A percentile compares a stretch with the other conserved stretches of the same genome.
These are phyloP conservation scores for Hycleus phaleratus DNA, from an alignment of 1,140 invertebrate species.

Conservation along the genomic window DNA sequence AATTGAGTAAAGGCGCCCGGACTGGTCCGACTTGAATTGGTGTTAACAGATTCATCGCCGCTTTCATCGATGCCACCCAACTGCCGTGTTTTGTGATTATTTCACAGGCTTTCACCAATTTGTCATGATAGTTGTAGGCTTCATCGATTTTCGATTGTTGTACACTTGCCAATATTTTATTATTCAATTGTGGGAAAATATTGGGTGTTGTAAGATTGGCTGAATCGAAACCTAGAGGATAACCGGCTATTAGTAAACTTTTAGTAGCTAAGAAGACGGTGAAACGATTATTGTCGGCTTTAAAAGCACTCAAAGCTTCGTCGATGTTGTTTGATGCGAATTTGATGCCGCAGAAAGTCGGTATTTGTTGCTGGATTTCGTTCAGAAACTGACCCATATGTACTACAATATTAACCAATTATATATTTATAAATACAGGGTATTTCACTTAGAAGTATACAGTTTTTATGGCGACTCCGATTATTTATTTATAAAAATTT, in stretches of 20 bases:
- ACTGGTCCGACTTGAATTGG: conserved; percentile 52
- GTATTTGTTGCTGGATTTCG: conserved; percentile 50
- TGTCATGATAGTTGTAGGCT: conserved; percentile 42
- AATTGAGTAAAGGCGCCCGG: conserved; percentile 44
- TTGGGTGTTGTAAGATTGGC: conserved; percentile 59
- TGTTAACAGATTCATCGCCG: conserved; percentile 52
- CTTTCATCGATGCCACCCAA: conserved; percentile 61
- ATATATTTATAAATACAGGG: too few species aligned
- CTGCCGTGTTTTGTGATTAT: conserved; percentile 45
- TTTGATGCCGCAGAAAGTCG: conserved; percentile 69
- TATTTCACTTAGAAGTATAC: too few species aligned
- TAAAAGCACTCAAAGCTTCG: conserved; percentile 52
- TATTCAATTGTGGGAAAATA: conserved; percentile 45
- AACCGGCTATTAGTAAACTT: conserved; percentile 50
- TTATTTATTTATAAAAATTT: too few species aligned
- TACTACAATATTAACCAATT: conserved; percentile 46
- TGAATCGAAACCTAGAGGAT: conserved; percentile 56
- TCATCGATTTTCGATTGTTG: conserved; percentile 34
- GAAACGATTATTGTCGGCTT: conserved; percentile 45
- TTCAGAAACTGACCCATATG: conserved; percentile 62
- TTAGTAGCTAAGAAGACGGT: conserved; percentile 57
- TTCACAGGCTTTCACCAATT: conserved; percentile 38
- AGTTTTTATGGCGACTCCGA: too few species aligned
- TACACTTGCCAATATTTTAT: conserved; percentile 40
- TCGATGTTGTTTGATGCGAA: conserved; percentile 60